Conservation (phyloP, 2,888 invertebrate species). For the Drosophila greeni region DNA sequence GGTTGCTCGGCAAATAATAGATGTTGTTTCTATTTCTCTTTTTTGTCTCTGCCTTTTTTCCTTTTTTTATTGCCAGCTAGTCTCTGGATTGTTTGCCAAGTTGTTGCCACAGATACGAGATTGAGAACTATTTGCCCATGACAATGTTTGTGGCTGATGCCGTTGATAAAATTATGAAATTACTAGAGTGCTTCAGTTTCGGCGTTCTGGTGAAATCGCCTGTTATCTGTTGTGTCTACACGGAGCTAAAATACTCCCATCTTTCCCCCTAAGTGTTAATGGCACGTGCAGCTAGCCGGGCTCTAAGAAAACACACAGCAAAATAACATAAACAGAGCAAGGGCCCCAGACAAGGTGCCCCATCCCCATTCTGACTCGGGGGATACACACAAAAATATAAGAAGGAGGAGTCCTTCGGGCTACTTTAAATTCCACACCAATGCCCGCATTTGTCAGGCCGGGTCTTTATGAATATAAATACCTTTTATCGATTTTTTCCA, state of each 20-base stretch:
- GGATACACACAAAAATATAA: conserved; percentile 16
- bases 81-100: conserved; percentile 61
- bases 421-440: conserved; percentile 72
- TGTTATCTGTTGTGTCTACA: conserved; percentile 53
- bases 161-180: conserved; percentile 72
- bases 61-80: conserved; percentile 43
- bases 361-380: background rate
- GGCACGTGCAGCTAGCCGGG: conserved; percentile 66
- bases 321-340: conserved; percentile 40
- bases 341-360: conserved; percentile 31
- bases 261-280: conserved; percentile 70
- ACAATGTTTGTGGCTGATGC: conserved; percentile 64
- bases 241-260: conserved; percentile 36
- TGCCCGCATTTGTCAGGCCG: conserved; percentile 48
- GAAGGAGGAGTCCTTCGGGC: conserved; percentile 33
- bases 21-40: conserved; percentile 32
- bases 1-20: conserved; percentile 61
- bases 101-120: conserved; percentile 56
- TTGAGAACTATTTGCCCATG: conserved; percentile 61
- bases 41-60: conserved; percentile 23
- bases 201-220: conserved; percentile 64
- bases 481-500: conserved; percentile 63
- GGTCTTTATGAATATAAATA: conserved; percentile 71
- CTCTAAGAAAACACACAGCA: conserved; percentile 20
- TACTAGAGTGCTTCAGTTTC: conserved; percentile 48